Evolutionary conservation across 2,888 invertebrate species (phyloP).

Genomic region (Drosophila anomalata): DNA sequence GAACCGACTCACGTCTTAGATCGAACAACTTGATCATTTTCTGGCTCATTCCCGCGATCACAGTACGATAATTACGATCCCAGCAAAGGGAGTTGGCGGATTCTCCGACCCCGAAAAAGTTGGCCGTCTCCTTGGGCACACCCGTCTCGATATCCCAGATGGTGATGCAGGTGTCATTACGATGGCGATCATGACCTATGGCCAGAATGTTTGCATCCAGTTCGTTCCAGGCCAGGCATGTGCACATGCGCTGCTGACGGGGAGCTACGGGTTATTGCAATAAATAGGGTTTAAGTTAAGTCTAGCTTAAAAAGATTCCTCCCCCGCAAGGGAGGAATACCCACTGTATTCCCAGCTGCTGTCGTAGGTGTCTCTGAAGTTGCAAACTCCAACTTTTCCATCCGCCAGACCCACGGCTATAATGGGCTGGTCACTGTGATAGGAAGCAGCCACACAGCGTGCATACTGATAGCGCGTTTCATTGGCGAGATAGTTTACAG

Average conservation of each 20-base stretch:
- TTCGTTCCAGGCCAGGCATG: conserved; percentile 94
- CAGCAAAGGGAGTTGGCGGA: conserved; percentile 93
- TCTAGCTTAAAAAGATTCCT: too few relatives aligned
- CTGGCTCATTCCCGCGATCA: conserved; percentile 95
- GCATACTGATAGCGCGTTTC: conserved; percentile 88
- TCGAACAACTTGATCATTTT: conserved; percentile 95
- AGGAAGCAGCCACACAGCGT: conserved; percentile 94
- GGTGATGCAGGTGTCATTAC: conserved; percentile 94
- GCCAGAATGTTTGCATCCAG: conserved; percentile 92
- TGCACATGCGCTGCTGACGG: conserved; percentile 93
- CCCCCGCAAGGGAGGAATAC: conserved; percentile 10
- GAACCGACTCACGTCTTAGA: conserved; percentile 89
- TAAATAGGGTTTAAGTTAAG: not conserved
- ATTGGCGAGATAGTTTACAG: conserved; percentile 79
- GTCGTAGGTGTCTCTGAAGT: conserved; percentile 89
- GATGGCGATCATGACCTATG: conserved; percentile 94
- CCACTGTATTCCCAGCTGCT: conserved; percentile 83
- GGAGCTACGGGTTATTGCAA: conserved; percentile 86
- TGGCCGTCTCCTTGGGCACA: conserved; percentile 82
- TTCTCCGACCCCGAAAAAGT: conserved; percentile 93
- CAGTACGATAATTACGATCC: conserved; percentile 90
- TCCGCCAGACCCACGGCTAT: conserved; percentile 94
- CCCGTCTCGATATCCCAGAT: conserved; percentile 91
- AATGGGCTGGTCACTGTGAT: conserved; percentile 91
- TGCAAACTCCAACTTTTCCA: conserved; percentile 93